Conservation (phyloP, 2,888 invertebrate genomes). For the Leistus spinibarbis region DNA sequence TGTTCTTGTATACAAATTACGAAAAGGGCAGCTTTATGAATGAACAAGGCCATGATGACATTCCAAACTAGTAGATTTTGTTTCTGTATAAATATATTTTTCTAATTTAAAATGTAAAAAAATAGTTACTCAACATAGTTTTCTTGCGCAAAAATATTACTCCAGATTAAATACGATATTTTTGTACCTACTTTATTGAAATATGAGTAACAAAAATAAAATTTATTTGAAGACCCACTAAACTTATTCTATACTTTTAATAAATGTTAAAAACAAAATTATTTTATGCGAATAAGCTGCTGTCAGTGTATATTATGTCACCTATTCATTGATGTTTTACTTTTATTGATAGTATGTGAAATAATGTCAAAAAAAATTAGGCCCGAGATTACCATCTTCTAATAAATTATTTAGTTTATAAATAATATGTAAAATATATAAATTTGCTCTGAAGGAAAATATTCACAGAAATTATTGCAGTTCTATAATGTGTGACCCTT, state of each 20-base stretch:
- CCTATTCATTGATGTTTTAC: neutral
- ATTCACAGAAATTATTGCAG: slow-evolving; percentile 4
- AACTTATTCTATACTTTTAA: neutral
- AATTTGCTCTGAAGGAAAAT: neutral
- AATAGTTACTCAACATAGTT: neutral
- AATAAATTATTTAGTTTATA: neutral
- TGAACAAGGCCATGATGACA: neutral
- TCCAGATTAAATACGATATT: neutral
- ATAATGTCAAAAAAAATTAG: too few species aligned
- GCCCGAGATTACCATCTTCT: too few species aligned
- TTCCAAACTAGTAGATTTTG: neutral
- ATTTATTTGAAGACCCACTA: neutral
- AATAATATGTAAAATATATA: neutral
- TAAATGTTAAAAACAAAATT: neutral
- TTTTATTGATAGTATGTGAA: neutral
- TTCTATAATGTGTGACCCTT: neutral
- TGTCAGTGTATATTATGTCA: neutral
- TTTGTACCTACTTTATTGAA: neutral
- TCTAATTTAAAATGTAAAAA: neutral
- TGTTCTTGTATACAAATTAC: neutral
- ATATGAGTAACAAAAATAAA: neutral
- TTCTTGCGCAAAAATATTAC: neutral
- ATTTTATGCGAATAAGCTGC: neutral
- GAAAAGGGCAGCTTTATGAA: neutral
- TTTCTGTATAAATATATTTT: neutral